Evolutionary conservation across 2,888 invertebrate species (phyloP), one percentile per base, ranked within the genome.

Genomic region (Agonopterix alstromeriana): DNA sequence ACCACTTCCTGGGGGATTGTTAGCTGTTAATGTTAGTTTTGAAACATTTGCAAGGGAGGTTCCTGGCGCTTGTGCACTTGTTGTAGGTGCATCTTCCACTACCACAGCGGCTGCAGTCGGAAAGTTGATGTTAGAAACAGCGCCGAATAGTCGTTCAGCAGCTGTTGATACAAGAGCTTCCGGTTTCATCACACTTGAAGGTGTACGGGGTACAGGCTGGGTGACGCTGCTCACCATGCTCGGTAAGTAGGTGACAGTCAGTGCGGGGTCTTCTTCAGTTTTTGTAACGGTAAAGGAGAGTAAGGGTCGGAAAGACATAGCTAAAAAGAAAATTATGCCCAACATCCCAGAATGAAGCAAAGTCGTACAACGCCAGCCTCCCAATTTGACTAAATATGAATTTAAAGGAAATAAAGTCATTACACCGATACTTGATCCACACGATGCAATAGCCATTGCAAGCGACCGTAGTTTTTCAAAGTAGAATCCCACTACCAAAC

Each of bases 401-500:
- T 87, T 86, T 44, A 80, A 36, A 41, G 77, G 76, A 59, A 70
- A 85, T 62, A 85, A 68, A 12, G 67, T 7, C 76, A 76, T 81
- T 14, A 85, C 62, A n/a, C 87, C 87, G 41, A 75, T 36, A 65
- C 85, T 82, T 12, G 85, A 82, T 43, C 87, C 87, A 53, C 68
- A 62, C 2, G 74, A 66, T 41, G 81, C 58, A 55, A 86, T 66
- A 8, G 86, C 53, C 55, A 87, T 59, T 10, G 85, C 84, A 38
- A 86, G 27, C 2, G 85, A 68, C 12, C 87, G 71, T 35, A 80
- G 59, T 57, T 58, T 80, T 59, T 86, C 85, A 61, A 88, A 88
- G 64, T 88, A 86, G 67, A 87, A 88, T 10, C 87, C 86, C 1
- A 87, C 86, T 10, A 88, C 67, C 43, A 88, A 60, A 40, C 58